Evolutionary conservation across 2,113 vertebrate species (phyloP), one percentile per base, ranked within the genome.

Genomic region (Alethe castanea): DNA sequence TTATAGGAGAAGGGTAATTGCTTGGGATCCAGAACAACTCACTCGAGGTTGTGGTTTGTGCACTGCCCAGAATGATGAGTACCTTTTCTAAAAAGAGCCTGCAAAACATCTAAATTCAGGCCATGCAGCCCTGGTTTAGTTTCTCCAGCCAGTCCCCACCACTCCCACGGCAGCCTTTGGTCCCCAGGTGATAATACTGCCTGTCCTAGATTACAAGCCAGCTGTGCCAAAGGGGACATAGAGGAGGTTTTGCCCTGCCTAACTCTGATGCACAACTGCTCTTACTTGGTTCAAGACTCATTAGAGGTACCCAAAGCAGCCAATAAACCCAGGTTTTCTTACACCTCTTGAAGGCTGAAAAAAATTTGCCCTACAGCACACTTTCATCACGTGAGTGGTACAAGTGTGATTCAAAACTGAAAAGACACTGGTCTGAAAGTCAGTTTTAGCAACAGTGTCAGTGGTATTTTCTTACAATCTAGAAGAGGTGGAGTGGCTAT

Each of bases 51-150:
- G 96, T 71, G 94, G 96, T 95, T 93, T 94, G 33, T 67, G 74
- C 79, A 48, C 47, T 81, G 93, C 88, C 87, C 95, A 95, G 78
- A 86, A 94, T 61, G 77, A 97, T 77, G 90, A 97, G 71, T 54
- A 92, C 62, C 26, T 88, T 80, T 93, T 88, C 93, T 94, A 94
- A 96, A 96, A 96, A 52, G 28, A 83, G 90, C 29, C 54, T 83
- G 74, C 72, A 94, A 91, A 97, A 94, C 92, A 97, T 56, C 81
- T 73, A 86, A 83, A 96, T 95, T 93, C 71, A 64, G 95, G 87
- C 47, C 85, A 86, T 1, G 0, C 9, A 83, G 90, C 62, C 79
- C 92, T 80, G 38, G 74, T 93, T 94, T 79, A 91, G 56, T 56
- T 71, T 88, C 60, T 86, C 48, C 67, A 0, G 0, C 11, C 3